Base-by-base conservation (phyloP, 2,113 vertebrate genomes). In the Gobio gobio region DNA sequence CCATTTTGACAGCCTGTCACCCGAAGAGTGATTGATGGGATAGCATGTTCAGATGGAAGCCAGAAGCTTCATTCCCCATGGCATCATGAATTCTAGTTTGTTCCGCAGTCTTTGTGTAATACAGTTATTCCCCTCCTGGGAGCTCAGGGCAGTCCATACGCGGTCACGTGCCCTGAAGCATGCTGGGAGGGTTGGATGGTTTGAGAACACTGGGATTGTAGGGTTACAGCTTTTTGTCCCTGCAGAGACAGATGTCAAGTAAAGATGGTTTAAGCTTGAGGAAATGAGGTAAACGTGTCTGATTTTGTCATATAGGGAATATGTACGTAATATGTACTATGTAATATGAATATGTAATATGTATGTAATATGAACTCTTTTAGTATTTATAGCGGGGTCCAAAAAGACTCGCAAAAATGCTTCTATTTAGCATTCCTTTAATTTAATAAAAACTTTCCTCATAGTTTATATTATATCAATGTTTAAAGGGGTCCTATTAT, bases 1-100 rank as follows among this genome's bases (percentile, higher is more conserved):
- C 86, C 56, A 12, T 47, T 79, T 66, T 84, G 82, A 74, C 43
- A 33, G 16, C 26, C 14, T 86, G 74, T 78, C 75, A 77, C 49
- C 22, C 29, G 5, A 10, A 64, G 29, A 80, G 36, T 85, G 75
- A 85, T n/a, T 78, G 83, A 85, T 78, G 56, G 36, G n/a, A 7
- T 43, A 40, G 14, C 10, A 47, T 26, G 51, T 78, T 85, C 63
- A 72, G 83, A 79, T 79, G 76, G 63, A 56, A 68, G 33, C 61
- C 75, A 78, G 83, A 64, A n/a, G 59, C 72, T 75, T 58, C 18
- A 58, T 51, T 75, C 72, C 73, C 43, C 72, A 24, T 24, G 36
- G 26, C 45, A 66, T 66, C 58, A 66, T 5, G 14, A 40, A 49
- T 77, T 66, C 72, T 51, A 63, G 61, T 54, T 26, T 47, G 24